Percentiles rank a stretch among this genome's conserved stretches.
Evolutionary conservation across 2,113 vertebrate species (phyloP).

Genomic region (Pseudorectes ferrugineus): DNA sequence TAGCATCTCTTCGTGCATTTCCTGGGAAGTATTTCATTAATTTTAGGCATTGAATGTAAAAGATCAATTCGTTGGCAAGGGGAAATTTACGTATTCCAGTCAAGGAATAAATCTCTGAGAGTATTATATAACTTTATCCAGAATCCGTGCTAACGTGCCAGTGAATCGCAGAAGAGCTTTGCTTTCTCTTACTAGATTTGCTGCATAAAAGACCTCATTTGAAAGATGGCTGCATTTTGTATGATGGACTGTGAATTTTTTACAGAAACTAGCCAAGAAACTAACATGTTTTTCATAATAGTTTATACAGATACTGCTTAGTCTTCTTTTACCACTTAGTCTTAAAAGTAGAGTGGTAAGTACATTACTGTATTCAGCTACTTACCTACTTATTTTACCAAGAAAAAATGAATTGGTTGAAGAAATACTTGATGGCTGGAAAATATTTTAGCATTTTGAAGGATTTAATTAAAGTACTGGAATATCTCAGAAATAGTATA

Average conservation of each 20-base stretch:
- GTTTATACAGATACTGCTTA: not conserved
- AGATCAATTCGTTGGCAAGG: not conserved
- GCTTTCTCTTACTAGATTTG: not conserved
- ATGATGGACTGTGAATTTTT: not conserved
- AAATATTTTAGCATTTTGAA: conserved; percentile 11
- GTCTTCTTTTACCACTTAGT: not conserved
- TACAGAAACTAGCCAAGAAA: not conserved
- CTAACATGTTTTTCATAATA: not conserved
- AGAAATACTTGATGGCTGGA: conserved; percentile 15
- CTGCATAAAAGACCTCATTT: not conserved
- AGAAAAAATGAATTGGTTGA: not conserved
- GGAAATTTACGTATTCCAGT: not conserved
- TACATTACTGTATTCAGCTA: not conserved
- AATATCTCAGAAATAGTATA: not conserved
- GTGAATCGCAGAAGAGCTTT: not conserved
- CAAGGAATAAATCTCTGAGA: not conserved
- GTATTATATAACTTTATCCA: not conserved
- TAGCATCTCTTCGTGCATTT: not conserved
- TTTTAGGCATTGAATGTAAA: not conserved
- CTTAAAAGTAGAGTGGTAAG: not conserved
- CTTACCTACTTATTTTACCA: not conserved
- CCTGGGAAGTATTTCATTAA: not conserved
- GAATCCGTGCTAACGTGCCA: not conserved
- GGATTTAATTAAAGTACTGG: conserved; percentile 3
- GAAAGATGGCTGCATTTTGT: not conserved